Conservation (phyloP, 92 coral and sea anemone species). For the Hydrozoanthus gracilis region DNA sequence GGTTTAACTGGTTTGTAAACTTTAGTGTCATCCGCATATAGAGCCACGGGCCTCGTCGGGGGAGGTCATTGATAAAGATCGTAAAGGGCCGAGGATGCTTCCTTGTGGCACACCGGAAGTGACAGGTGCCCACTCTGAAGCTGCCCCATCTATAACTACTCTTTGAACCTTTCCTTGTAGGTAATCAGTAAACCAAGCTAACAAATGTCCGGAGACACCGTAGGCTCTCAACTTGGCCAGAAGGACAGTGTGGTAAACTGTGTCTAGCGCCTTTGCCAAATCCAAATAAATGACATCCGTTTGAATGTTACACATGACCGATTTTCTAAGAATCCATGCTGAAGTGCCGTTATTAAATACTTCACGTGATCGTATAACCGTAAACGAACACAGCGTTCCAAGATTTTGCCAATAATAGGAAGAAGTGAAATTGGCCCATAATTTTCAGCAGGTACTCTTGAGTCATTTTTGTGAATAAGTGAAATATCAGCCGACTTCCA, state of each 20-base stretch:
- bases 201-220: constrained; percentile 45
- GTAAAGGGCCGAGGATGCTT: neutral
- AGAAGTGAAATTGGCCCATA: constrained; percentile 41
- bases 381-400: constrained; percentile 43
- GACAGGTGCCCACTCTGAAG: constrained; percentile 1
- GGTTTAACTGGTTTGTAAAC: neutral
- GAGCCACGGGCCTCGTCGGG: neutral
- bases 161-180: no score
- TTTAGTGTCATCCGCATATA: neutral
- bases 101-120: neutral
- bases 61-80: neutral
- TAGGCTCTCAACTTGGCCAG: constrained; percentile 17
- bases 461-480: neutral
- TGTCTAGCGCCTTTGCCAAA: neutral
- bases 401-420: constrained; percentile 29
- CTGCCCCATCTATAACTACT: no score
- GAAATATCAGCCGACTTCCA: constrained; percentile 51
- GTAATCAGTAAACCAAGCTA: constrained; percentile 20
- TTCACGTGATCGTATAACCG: constrained; percentile 3
- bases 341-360: constrained; percentile 16
- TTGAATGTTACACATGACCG: constrained; percentile 57
- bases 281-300: neutral
- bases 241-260: no score
- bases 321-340: constrained; percentile 29
- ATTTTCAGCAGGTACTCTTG: constrained; percentile 45